Evolutionary conservation across 2,888 invertebrate genomes (phyloP).

Genomic region (Prionchulus punctatus): DNA sequence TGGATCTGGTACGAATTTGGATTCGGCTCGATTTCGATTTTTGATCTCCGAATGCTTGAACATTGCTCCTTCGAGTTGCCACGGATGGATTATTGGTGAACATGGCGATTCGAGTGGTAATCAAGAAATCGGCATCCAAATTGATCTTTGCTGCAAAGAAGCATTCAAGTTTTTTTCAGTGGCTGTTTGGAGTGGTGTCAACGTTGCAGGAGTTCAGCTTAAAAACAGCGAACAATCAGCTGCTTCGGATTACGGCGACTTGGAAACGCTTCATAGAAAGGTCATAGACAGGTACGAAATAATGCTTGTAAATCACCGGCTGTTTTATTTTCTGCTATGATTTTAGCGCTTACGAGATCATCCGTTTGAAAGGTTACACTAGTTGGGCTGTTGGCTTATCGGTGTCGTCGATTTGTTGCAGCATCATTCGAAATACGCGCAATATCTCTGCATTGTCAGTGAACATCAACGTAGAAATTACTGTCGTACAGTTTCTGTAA

Average conservation of each 20-base stretch:
- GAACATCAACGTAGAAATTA: conserved; percentile 27
- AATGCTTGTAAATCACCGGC: background rate
- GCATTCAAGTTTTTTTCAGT: too few species aligned
- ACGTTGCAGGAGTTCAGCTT: conserved; percentile 69
- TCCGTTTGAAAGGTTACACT: conserved; percentile 38
- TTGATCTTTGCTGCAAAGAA: conserved; percentile 32
- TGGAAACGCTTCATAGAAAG: conserved; percentile 58
- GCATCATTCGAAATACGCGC: conserved; percentile 33
- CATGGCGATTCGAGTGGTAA: conserved; percentile 73
- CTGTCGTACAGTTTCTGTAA: background rate
- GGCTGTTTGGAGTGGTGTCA: conserved; percentile 82
- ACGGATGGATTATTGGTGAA: conserved; percentile 84
- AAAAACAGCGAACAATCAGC: conserved; percentile 60
- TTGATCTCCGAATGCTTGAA: conserved; percentile 62
- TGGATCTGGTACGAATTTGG: conserved; percentile 80
- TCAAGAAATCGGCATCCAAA: conserved; percentile 13
- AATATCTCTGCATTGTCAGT: conserved; percentile 33
- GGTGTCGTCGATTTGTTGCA: conserved; percentile 29
- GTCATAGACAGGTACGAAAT: conserved; percentile 52
- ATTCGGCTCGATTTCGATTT: conserved; percentile 76
- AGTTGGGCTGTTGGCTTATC: conserved; percentile 38
- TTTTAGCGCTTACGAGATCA: conserved; percentile 45
- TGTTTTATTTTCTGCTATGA: conserved; percentile 1
- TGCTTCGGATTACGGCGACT: too few species aligned
- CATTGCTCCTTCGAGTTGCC: conserved; percentile 64